These are phyloP conservation scores for Apis cerana DNA, from an alignment of 1,140 invertebrate species.

Conservation along the genomic window DNA sequence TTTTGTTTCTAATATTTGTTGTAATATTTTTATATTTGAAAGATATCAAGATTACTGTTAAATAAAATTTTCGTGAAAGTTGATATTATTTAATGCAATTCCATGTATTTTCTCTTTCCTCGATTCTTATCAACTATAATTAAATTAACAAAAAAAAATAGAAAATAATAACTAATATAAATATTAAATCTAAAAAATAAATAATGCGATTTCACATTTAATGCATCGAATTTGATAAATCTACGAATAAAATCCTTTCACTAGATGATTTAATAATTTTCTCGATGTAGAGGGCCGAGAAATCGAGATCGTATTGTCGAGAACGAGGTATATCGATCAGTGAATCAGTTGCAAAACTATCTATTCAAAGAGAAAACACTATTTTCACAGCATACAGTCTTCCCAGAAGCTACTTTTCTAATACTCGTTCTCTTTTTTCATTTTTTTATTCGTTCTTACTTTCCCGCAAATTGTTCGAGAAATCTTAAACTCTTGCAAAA, in stretches of 20 bases:
- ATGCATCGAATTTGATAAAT: conserved; percentile 5
- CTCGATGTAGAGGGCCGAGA: not conserved
- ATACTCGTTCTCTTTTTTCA: not conserved
- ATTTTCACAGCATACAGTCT: not conserved
- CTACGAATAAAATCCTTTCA: conserved; percentile 38
- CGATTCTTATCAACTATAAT: not conserved
- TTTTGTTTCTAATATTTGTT: not conserved
- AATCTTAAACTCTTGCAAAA: not conserved
- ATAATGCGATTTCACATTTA: not conserved
- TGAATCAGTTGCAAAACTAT: conserved; percentile 29
- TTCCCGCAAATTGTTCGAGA: conserved; percentile 24
- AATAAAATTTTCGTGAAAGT: not conserved
- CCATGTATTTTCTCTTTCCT: not conserved
- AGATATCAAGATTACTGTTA: not conserved
- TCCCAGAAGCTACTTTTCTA: conserved; percentile 32
- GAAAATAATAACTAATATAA: not conserved
- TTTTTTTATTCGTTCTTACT: not conserved
- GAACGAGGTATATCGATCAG: conserved; percentile 20
- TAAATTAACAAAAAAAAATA: not conserved
- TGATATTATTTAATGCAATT: not conserved
- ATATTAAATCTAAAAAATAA: not conserved
- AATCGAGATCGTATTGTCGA: conserved; percentile 31
- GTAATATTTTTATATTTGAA: too few relatives aligned
- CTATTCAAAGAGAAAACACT: conserved; percentile 10
- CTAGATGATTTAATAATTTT: conserved; percentile 48